Evolutionary conservation across 2,888 invertebrate genomes (phyloP), one percentile per base, ranked within the genome.

Genomic region (Polydrusus tereticollis): DNA sequence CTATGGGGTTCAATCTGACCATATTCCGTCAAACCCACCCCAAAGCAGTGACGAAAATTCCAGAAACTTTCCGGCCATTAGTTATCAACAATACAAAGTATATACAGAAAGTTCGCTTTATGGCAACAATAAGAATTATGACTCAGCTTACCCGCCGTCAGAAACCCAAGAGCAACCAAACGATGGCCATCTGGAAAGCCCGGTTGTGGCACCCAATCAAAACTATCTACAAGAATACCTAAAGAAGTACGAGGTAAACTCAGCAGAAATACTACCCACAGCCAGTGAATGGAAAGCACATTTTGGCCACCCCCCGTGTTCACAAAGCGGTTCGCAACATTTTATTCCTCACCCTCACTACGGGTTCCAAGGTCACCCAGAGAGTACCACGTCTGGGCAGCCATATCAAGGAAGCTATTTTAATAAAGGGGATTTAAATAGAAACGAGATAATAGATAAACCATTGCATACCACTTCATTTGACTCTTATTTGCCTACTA

Each of bases 1-100:
- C 33, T 69, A 65, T 20, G 69, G 69, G n/a, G 69, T 73, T 1
- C 68, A 72, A 18, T 58, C 69, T 16, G 63, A 59, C 41, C 29
- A 52, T 62, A 43, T 29, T n/a, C 18, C 16, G 1, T 16, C 23
- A n/a, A 14, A 41, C 2, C 16, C 26, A 16, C 6, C 2, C 18
- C 21, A 41, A 26, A 29, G 29, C 29, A 20, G 26, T 26, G 41
- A 50, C 14, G 21, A 26, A 14, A 29, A 18, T 6, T 29, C 29
- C n/a, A 8, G 29, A 29, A 16, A 18, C 2, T 55, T 55, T 55
- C 3, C 8, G 4, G 16, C 52, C 8, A 55, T 2, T 29, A 14
- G 8, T 16, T 55, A 10, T 55, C 52, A 55, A 16, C 29, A 55
- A 29, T 23, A 52, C 29, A 12, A 47, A 2, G 29, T 14, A 26